These are phyloP conservation scores for Eristalis pertinax DNA, from an alignment of 2,888 invertebrate species.

Conservation along the genomic window DNA sequence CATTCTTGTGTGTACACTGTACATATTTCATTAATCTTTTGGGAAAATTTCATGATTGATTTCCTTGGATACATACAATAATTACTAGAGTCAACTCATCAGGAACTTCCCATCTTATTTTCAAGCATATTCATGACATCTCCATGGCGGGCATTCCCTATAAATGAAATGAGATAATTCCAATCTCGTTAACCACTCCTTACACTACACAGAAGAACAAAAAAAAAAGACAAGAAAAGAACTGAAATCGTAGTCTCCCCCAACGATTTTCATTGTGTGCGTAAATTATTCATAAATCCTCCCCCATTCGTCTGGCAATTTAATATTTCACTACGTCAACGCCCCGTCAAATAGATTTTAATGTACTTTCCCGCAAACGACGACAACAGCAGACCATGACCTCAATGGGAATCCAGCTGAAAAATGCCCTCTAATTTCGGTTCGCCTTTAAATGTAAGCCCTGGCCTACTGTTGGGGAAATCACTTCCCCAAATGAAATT, in stretches of 20 bases:
- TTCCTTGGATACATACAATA: background rate
- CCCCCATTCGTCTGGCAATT: slow-evolving; percentile 6
- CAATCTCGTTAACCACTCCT: background rate
- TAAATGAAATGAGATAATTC: background rate
- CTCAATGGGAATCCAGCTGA: slow-evolving; percentile 20
- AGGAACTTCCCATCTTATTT: background rate
- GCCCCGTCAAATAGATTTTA: slow-evolving; percentile 21
- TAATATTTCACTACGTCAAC: slow-evolving; percentile 20
- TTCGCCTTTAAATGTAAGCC: slow-evolving; percentile 3
- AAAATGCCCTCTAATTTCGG: slow-evolving; percentile 25
- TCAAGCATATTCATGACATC: background rate
- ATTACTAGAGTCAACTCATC: background rate
- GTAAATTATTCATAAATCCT: slow-evolving; percentile 30
- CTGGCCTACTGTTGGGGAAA: slow-evolving; percentile 4
- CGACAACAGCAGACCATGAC: slow-evolving; percentile 17
- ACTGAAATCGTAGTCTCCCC: background rate
- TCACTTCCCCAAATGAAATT: slow-evolving; percentile 45
- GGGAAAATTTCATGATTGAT: background rate
- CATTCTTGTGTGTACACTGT: no score
- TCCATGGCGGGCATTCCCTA: background rate
- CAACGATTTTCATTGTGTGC: background rate
- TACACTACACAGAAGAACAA: background rate
- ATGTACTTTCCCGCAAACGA: slow-evolving; percentile 24
- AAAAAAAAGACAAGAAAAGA: background rate
- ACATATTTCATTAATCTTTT: background rate